Evolutionary conservation across 2,888 invertebrate species (phyloP), one percentile per base, ranked within the genome.

Genomic region (Panzeria rudis): DNA sequence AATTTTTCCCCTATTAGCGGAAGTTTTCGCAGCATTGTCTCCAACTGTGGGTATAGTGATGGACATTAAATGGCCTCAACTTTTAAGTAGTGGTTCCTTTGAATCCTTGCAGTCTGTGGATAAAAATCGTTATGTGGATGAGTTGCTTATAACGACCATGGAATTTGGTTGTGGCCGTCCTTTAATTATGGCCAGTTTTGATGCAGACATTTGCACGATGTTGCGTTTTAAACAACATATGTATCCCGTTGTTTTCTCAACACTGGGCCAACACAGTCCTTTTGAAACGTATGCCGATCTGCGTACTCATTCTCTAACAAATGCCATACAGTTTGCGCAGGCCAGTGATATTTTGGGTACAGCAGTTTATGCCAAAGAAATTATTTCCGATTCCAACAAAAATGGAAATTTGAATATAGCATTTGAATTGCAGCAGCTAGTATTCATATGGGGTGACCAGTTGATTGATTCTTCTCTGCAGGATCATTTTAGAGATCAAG

Each of bases 391-490:
- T 0, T 35, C 32, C 3, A 35, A 64, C 0, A 86, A 87, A 90
- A 94, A 96, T n/a, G n/a, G n/a, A 0, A 94, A 95, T 11, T 94
- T 95, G 0, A 86, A 88, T 1, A 90, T 95, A 77, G 97, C 96
- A 0, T 95, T 95, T 86, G 94, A 96, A 88, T 94, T 95, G 8
- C 96, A 96, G 13, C 94, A 98, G 73, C 95, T 97, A 1, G 95
- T 98, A 80, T 99, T 99, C 92, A 97, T 98, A 88, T 99, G 99
- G 99, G 99, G 99, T 25, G 98, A 98, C 87, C 97, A 97, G 89
- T 97, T 98, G 90, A 97, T 97, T 88, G 96, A 97, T 91, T 95
- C 95, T 76, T 94, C 95, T 59, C 96, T 96, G 0, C 96, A 98
- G 66, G 95, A 95, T 88, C 95, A 95, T 89, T 94, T 99, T 59